These are phyloP conservation scores for Oryctolagus cuniculus DNA, from an alignment of 2,113 vertebrate species.

Conservation along the genomic window mOryCun1.1 NC_091440.1:2342001-2342500, in stretches of 20 bases:
- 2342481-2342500: background rate
- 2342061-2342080: background rate
- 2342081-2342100: background rate
- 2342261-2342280: no score
- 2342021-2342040: background rate
- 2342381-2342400: background rate
- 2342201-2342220: background rate
- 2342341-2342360: background rate
- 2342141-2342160: no score
- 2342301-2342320: fast-evolving
- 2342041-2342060: background rate
- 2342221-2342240: no score
- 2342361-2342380: background rate
- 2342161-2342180: no score
- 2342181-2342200: fast-evolving
- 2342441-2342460: background rate
- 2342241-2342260: background rate
- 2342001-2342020: background rate
- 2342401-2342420: background rate
- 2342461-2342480: background rate
- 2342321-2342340: background rate
- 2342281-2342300: no score
- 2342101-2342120: background rate
- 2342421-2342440: background rate
- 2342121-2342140: no score